Evolutionary conservation across 2,797 vertebrate genomes (phyloP).

Genomic region (Lepilemur septentrionalis): DNA sequence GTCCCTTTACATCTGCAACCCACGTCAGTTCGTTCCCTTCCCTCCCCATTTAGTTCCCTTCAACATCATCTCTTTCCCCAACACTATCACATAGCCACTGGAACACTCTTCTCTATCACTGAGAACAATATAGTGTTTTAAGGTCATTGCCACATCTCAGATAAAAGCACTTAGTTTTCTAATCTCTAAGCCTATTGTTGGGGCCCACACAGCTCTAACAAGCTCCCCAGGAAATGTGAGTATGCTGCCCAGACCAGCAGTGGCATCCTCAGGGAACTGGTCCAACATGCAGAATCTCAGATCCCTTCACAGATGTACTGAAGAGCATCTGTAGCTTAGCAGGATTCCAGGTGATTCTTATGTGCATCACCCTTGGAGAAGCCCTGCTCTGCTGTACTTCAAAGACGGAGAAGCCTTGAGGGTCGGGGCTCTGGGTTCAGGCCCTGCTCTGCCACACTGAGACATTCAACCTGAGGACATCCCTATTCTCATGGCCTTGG

Average conservation of each 20-base stretch:
- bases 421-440: too few relatives aligned
- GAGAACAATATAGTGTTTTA: background rate
- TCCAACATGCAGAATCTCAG: background rate
- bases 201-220: background rate
- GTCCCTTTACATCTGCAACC: background rate
- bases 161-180: background rate
- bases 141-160: background rate
- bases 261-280: too few relatives aligned
- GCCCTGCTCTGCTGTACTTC: background rate
- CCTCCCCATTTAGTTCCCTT: background rate
- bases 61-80: background rate
- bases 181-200: background rate
- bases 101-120: background rate
- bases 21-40: background rate
- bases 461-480: background rate
- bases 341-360: background rate
- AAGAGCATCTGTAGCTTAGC: background rate
- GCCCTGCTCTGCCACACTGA: background rate
- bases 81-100: background rate
- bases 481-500: background rate
- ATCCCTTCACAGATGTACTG: rapidly evolving
- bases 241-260: background rate
- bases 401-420: background rate
- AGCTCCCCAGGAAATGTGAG: background rate
- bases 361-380: background rate